phyloP scores from a whole-genome alignment of 1,140 invertebrate genomes.

The Calephelis virginiensis region DNA sequence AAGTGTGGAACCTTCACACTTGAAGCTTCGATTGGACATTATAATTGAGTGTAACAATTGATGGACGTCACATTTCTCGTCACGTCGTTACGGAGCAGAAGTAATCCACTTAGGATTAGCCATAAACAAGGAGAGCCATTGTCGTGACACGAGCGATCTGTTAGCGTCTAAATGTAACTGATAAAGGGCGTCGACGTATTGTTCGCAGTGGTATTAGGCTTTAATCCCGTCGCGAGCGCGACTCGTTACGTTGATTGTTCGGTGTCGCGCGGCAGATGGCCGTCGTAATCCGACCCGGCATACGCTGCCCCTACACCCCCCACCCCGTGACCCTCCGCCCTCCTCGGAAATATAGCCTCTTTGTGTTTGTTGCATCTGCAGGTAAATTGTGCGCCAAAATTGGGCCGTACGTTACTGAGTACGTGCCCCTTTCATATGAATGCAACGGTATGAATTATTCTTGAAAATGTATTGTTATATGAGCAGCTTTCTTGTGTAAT shows the following conservation, averaged over 20 bases:
- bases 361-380: constrained; percentile 77
- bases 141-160: constrained; percentile 67
- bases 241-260: constrained; percentile 75
- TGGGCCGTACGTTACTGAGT: constrained; percentile 64
- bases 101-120: constrained; percentile 75
- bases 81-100: constrained; percentile 41
- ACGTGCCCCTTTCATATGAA: constrained; percentile 63
- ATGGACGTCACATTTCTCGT: constrained; percentile 25
- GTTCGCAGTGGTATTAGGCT: constrained; percentile 70
- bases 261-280: constrained; percentile 65
- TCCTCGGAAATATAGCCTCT: constrained; percentile 67
- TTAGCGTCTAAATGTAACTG: constrained; percentile 69
- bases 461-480: constrained; percentile 70
- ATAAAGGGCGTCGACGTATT: constrained; percentile 68
- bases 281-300: constrained; percentile 68
- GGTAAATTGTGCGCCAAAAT: constrained; percentile 74
- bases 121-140: constrained; percentile 69
- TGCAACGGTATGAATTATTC: constrained; percentile 70
- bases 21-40: constrained; percentile 14
- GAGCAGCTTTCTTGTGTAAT: constrained; percentile 54
- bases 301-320: constrained; percentile 36
- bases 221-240: constrained; percentile 69
- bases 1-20: neutral
- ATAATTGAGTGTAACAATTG: constrained; percentile 31
- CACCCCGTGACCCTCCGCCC: constrained; percentile 32